These are phyloP conservation scores for Symphodus melops DNA, from an alignment of 2,113 vertebrate genomes.

Conservation along the genomic window DNA sequence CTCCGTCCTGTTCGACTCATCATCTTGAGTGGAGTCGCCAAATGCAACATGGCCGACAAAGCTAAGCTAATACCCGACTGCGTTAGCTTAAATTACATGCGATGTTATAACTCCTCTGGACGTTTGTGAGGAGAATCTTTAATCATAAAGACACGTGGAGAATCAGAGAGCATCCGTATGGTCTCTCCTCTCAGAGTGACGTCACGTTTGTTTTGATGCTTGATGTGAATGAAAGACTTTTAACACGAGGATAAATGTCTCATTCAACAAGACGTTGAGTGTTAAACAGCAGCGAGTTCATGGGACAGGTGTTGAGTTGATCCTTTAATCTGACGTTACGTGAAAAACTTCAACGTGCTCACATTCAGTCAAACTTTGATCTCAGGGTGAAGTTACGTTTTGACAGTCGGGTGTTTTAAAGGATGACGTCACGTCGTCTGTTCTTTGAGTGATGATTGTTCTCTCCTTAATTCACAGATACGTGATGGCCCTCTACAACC, in stretches of 20 bases:
- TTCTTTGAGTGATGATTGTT: conserved; percentile 6
- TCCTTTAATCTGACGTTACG: too few relatives aligned
- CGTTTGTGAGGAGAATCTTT: not conserved
- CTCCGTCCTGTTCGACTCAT: too few relatives aligned
- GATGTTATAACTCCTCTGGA: not conserved
- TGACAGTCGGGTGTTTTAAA: too few relatives aligned
- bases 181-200: not conserved
- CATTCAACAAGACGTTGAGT: too few relatives aligned
- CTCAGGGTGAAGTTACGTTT: too few relatives aligned
- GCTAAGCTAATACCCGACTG: too few relatives aligned
- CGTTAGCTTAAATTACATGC: not conserved
- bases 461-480: conserved; percentile 79
- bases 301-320: not conserved
- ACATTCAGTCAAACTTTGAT: too few relatives aligned
- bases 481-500: conserved; percentile 91
- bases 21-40: too few relatives aligned
- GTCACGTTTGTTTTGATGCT: not conserved
- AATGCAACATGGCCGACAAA: too few relatives aligned
- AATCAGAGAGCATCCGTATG: not conserved
- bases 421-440: too few relatives aligned
- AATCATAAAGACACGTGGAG: not conserved
- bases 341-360: too few relatives aligned
- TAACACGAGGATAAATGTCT: not conserved
- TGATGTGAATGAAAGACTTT: not conserved
- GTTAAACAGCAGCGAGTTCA: not conserved